Evolutionary conservation across 1,140 invertebrate genomes (phyloP).

Genomic region (Magallana angulata): DNA sequence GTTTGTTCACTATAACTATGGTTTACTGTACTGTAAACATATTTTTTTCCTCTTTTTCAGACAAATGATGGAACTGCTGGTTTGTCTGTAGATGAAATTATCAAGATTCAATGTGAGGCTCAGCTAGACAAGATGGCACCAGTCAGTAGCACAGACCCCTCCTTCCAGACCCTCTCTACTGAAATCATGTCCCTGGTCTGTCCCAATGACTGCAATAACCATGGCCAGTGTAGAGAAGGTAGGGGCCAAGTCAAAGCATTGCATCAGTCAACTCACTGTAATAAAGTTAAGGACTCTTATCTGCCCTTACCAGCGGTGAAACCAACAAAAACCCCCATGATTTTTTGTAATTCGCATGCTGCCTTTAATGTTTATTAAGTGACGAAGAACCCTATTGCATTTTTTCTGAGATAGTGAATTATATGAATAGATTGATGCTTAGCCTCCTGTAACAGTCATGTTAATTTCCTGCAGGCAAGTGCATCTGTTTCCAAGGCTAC

Average conservation of each 20-base stretch:
- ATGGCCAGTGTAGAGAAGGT: conserved; percentile 22
- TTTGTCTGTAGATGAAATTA: background rate
- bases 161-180: background rate
- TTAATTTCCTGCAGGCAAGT: conserved; percentile 4
- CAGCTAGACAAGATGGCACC: conserved; percentile 10
- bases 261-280: background rate
- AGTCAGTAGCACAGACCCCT: background rate
- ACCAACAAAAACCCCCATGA: too few relatives aligned
- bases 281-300: too few relatives aligned
- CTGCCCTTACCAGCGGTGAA: too few relatives aligned
- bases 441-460: too few relatives aligned
- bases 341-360: too few relatives aligned
- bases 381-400: too few relatives aligned
- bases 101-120: conserved; percentile 12
- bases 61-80: conserved; percentile 23
- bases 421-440: too few relatives aligned
- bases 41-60: background rate
- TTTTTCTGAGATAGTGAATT: too few relatives aligned
- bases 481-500: conserved; percentile 5
- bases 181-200: conserved; percentile 7
- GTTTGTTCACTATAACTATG: too few relatives aligned
- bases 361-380: too few relatives aligned
- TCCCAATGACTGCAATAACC: conserved; percentile 18
- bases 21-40: too few relatives aligned
- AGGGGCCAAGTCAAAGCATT: background rate